These are phyloP conservation scores for Cydia pomonella DNA, from an alignment of 1,140 invertebrate species.

Conservation along the genomic window DNA sequence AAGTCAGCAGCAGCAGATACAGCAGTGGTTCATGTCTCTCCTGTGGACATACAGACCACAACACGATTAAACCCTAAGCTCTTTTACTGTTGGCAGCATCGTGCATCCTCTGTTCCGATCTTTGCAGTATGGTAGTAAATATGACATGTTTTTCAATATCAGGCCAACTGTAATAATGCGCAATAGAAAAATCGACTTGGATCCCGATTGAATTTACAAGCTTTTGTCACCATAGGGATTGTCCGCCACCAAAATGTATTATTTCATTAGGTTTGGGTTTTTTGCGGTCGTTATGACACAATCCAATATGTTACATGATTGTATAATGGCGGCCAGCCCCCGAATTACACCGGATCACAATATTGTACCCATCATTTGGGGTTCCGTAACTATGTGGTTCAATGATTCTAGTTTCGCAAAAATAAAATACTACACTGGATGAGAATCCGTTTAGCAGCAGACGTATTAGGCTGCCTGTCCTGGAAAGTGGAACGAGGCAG, in stretches of 20 bases:
- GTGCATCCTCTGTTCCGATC: background rate
- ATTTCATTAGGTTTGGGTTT: background rate
- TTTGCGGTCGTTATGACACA: background rate
- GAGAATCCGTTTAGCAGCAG: too few species aligned
- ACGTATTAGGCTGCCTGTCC: too few species aligned
- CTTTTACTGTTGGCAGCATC: background rate
- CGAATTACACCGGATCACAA: conserved; percentile 26
- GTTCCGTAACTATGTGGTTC: background rate
- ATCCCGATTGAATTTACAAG: conserved; percentile 1
- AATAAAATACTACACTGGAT: too few species aligned
- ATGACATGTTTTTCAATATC: background rate
- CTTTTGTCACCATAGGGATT: background rate
- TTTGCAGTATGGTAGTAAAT: background rate
- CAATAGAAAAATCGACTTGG: background rate
- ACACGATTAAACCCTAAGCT: background rate
- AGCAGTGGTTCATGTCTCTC: too few species aligned
- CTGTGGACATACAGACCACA: too few species aligned
- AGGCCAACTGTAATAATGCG: background rate
- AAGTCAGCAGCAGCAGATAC: too few species aligned
- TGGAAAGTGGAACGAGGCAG: too few species aligned
- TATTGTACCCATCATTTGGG: background rate
- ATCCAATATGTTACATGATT: conserved; percentile 2
- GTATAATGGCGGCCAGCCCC: background rate
- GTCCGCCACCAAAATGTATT: background rate
- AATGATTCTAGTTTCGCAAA: too few species aligned